Evolutionary conservation across 2,113 vertebrate genomes (phyloP), one percentile per base, ranked within the genome.

Genomic region (Nycticebus coucang): DNA sequence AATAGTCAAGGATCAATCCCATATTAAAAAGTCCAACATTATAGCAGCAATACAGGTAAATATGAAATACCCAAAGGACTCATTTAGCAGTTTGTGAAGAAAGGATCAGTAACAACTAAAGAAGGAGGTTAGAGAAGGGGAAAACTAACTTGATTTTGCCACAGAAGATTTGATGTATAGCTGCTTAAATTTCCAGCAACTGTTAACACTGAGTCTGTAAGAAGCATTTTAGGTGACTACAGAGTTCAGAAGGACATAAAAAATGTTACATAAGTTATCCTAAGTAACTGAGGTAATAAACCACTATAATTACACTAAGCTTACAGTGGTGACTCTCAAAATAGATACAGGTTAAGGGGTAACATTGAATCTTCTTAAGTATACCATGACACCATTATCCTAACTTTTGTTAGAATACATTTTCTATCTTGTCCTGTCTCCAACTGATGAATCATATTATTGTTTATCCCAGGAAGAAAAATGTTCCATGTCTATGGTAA

Each of bases 361-460:
- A 87, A 59, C 66, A 91, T 11, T 78, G 62, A 93, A 68, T 95
- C n/a, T 89, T 93, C 55, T 85, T 94, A 92, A 93, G 41, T 88
- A 60, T 68, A 55, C 3, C 45, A 86, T 80, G 24, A 22, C 64
- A 86, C n/a, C 15, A 41, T 72, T 83, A 68, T 81, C 50, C 1
- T 96, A 80, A 88, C 6, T 93, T 94, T 72, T 64, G 21, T 90
- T 95, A 86, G 18, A 91, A 74, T 62, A 69, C 33, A 78, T 90
- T 94, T 90, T 90, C 41, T 79, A 12, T 89, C 41, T 91, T 95
- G 91, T 85, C 68, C 71, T 75, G 2, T 80, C 53, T 95, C 94
- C 91, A 97, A 7, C 28, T 96, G 57, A 86, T 97, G 93, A 96
- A 89, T 95, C 86, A 93, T 79, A 59, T 95, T 10, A 86, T 68